Conservation (phyloP, 1,140 invertebrate species). For the Macrosteles quadrilineatus region DNA sequence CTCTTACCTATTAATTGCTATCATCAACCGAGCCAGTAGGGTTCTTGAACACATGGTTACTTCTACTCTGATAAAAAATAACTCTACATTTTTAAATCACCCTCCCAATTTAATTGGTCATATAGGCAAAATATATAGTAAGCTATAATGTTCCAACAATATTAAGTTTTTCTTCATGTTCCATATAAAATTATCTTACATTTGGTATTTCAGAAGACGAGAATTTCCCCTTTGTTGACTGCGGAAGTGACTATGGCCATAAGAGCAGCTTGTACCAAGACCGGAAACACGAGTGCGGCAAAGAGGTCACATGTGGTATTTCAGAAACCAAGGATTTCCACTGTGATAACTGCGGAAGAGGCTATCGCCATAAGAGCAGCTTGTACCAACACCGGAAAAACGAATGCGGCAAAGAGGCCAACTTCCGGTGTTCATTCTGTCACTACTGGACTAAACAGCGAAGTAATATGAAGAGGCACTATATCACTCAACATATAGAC, state of each 20-base stretch:
- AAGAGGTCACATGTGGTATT: constrained; percentile 33
- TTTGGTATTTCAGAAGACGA: too few relatives aligned
- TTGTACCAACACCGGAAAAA: constrained; percentile 47
- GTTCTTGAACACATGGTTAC: too few relatives aligned
- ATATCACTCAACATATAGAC: constrained; percentile 37
- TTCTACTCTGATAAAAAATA: too few relatives aligned
- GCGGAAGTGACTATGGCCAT: constrained; percentile 32
- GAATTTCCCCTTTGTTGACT: too few relatives aligned
- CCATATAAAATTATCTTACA: too few relatives aligned
- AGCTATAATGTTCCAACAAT: too few relatives aligned
- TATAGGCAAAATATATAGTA: too few relatives aligned
- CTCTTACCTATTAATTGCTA: too few relatives aligned
- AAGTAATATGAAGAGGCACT: constrained; percentile 31
- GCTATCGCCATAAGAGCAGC: constrained; percentile 55
- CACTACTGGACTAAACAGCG: constrained; percentile 50
- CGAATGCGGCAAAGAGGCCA: constrained; percentile 59
- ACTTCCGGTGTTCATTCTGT: constrained; percentile 58
- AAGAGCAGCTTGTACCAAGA: constrained; percentile 30
- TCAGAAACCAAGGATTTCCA: constrained; percentile 34
- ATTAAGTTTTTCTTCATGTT: too few relatives aligned
- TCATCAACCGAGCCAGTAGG: too few relatives aligned
- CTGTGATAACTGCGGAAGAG: constrained; percentile 51
- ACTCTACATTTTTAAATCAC: too few relatives aligned
- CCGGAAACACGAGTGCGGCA: constrained; percentile 56
- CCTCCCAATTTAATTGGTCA: too few relatives aligned